Evolutionary conservation across 2,888 invertebrate species (phyloP), one percentile per base, ranked within the genome.

Genomic region (Acleris literana): DNA sequence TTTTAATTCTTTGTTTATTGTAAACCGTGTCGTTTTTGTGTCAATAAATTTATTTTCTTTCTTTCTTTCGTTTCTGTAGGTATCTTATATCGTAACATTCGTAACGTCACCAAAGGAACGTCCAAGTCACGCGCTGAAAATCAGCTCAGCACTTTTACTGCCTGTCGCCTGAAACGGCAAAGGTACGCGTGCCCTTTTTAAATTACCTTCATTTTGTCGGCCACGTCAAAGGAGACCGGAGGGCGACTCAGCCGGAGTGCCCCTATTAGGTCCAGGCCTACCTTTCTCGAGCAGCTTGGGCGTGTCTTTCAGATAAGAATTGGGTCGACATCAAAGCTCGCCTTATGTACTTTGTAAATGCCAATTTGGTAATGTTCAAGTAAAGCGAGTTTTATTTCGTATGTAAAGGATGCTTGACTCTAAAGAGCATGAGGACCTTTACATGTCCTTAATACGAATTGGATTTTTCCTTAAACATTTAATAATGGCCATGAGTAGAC

Each of bases 301-400:
- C 87, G 82, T 88, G 89, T 91, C 91, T 90, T 89, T 88, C 84
- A 88, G 90, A 91, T 86, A 90, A 80, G 83, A 88, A 87, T 83
- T 89, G 85, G 88, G 87, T 84, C 87, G 87, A 88, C 83, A 86
- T 90, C 90, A 90, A 91, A 91, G 86, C 76, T 69, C 68, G 52
- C 54, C 60, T 53, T 62, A 65, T 65, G 49, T 65, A 51, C 68
- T 64, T 48, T 70, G 64, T 59, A 56, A 58, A 63, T 68, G 58
- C 54, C 55, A 65, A 68, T 65, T 68, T 65, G 52, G 63, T 58
- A 56, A 60, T 68, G 48, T 64, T 49, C 65, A 65, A 57, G 48
- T 49, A 39, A 64, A 60, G 25, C 48, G 17, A 62, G 56, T 58
- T 64, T 68, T 63, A 49, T 60, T 54, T 70, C 63, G 54, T 63